phyloP scores from a whole-genome alignment of 2,888 invertebrate genomes.

The Camptogramma bilineatum region DNA sequence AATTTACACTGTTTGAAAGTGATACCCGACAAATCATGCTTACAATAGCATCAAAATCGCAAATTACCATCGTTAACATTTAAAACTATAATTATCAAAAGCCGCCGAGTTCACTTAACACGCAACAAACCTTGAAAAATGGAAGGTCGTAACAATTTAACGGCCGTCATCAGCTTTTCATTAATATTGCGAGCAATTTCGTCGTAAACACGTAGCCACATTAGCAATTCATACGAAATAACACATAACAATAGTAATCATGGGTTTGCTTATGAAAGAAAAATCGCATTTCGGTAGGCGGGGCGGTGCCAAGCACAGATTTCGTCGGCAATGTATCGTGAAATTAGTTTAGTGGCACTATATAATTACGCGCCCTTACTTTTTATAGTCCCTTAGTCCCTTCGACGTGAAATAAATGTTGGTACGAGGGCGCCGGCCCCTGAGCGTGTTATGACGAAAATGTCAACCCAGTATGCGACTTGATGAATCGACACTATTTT shows the following conservation, averaged over 20 bases:
- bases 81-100: constrained; percentile 50
- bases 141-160: constrained; percentile 60
- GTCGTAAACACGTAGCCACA: constrained; percentile 61
- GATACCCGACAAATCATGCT: constrained; percentile 16
- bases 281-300: constrained; percentile 77
- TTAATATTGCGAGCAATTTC: constrained; percentile 64
- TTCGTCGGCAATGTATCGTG: constrained; percentile 85
- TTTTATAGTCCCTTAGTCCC: constrained; percentile 72
- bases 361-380: constrained; percentile 83
- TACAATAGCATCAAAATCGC: constrained; percentile 34
- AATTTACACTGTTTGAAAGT: constrained; percentile 1
- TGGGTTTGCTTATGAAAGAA: constrained; percentile 72
- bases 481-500: constrained; percentile 84
- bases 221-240: constrained; percentile 82
- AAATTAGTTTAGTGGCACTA: constrained; percentile 86
- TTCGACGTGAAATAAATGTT: constrained; percentile 35
- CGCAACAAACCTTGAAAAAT: constrained; percentile 57
- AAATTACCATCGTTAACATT: constrained; percentile 39
- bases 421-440: constrained; percentile 58
- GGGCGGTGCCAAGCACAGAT: constrained; percentile 84
- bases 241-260: constrained; percentile 82
- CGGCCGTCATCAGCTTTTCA: constrained; percentile 66
- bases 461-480: constrained; percentile 81
- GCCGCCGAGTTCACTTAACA: constrained; percentile 43
- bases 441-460: constrained; percentile 80